Evolutionary conservation across 2,888 invertebrate species (phyloP).

Genomic region (Eupithecia pulchellata): DNA sequence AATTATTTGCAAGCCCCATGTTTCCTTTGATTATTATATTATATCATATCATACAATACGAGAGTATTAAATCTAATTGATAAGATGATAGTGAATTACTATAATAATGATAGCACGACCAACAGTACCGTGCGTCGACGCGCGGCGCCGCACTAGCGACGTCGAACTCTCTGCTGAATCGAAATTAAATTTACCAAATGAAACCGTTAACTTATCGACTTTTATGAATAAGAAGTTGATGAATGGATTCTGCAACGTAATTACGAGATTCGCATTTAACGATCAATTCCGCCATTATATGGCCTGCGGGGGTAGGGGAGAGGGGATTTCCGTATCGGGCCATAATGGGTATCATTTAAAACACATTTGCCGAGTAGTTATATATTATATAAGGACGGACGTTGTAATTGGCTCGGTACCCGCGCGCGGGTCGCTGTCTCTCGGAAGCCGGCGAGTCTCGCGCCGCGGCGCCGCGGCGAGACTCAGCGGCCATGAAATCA

Average conservation of each 20-base stretch:
- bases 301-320: slow-evolving; percentile 11
- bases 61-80: neutral
- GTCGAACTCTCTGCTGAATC: slow-evolving; percentile 60
- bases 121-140: slow-evolving; percentile 27
- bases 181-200: slow-evolving; percentile 77
- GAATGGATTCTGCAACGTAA: slow-evolving; percentile 67
- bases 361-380: slow-evolving; percentile 46
- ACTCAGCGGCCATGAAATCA: slow-evolving; percentile 11
- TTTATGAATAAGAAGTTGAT: slow-evolving; percentile 75
- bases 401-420: slow-evolving; percentile 35
- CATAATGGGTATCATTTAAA: slow-evolving; percentile 46
- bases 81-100: neutral
- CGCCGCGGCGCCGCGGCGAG: too few species aligned
- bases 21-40: too few species aligned
- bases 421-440: slow-evolving; percentile 33
- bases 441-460: slow-evolving; percentile 10
- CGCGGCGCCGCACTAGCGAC: slow-evolving; percentile 40
- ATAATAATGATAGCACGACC: too few species aligned
- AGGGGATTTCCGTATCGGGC: slow-evolving; percentile 12
- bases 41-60: neutral
- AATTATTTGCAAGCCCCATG: neutral
- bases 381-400: slow-evolving; percentile 40
- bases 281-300: slow-evolving; percentile 42
- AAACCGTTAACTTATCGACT: slow-evolving; percentile 77
- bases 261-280: slow-evolving; percentile 48